phyloP scores from a whole-genome alignment of 2,797 vertebrate species.

The Scyliorhinus canicula region DNA sequence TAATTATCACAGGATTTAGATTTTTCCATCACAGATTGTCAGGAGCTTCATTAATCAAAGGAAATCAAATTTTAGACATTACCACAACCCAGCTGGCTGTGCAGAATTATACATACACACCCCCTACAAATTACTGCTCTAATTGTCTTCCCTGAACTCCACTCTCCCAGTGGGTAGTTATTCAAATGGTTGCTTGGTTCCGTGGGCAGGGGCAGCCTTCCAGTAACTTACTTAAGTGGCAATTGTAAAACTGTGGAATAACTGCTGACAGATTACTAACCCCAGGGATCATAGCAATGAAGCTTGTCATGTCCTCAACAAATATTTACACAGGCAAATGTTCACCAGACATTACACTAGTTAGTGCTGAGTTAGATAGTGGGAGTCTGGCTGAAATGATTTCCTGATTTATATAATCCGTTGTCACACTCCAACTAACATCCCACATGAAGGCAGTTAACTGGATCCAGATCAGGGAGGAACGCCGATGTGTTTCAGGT shows the following conservation, averaged over 20 bases:
- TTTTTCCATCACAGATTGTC: neutral
- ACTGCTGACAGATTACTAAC: neutral
- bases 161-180: neutral
- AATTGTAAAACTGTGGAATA: neutral
- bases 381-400: neutral
- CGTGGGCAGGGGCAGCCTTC: neutral
- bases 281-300: neutral
- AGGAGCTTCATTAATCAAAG: neutral
- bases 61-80: neutral
- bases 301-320: neutral
- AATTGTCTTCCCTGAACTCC: no score
- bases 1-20: neutral
- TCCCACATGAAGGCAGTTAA: neutral
- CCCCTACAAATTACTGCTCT: neutral
- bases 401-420: neutral
- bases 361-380: neutral
- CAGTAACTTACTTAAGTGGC: neutral
- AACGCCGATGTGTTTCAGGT: neutral
- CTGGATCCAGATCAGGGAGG: neutral
- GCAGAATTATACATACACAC: neutral
- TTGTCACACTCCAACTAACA: neutral
- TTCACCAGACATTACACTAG: neutral
- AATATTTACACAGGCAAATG: neutral
- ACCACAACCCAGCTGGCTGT: neutral
- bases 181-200: neutral